These are phyloP conservation scores for Caenorhabditis drosophilae DNA, from an alignment of 2,888 invertebrate genomes.

Conservation along the genomic window DNA sequence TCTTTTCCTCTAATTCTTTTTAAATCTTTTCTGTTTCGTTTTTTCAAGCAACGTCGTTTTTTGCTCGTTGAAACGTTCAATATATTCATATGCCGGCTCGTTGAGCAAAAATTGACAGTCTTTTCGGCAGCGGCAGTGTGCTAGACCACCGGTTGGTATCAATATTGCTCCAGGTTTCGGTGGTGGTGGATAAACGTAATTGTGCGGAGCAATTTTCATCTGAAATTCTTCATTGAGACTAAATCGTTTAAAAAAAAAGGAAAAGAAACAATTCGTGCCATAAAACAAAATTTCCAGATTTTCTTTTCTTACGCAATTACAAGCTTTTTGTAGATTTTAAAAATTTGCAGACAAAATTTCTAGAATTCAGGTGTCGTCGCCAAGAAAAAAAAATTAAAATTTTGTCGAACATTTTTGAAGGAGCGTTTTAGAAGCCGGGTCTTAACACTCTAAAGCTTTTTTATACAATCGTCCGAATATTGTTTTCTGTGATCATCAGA, in stretches of 20 bases:
- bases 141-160: constrained; percentile 32
- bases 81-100: constrained; percentile 34
- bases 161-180: constrained; percentile 30
- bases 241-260: background rate
- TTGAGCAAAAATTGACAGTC: constrained; percentile 21
- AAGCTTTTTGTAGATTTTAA: too few species aligned
- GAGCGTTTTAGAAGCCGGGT: too few species aligned
- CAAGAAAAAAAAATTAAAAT: too few species aligned
- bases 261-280: background rate
- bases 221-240: constrained; percentile 8
- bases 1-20: constrained; percentile 20
- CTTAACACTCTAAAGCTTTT: too few species aligned
- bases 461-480: too few species aligned
- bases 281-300: too few species aligned
- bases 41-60: constrained; percentile 30
- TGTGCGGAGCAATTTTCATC: constrained; percentile 22
- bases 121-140: constrained; percentile 29
- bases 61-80: constrained; percentile 38
- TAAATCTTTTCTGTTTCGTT: constrained; percentile 36
- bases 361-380: too few species aligned
- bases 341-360: too few species aligned
- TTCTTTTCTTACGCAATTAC: too few species aligned
- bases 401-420: too few species aligned
- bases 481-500: too few species aligned
- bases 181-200: constrained; percentile 32